Conservation (phyloP, 2,113 vertebrate genomes). For the Prolemur simus region DNA sequence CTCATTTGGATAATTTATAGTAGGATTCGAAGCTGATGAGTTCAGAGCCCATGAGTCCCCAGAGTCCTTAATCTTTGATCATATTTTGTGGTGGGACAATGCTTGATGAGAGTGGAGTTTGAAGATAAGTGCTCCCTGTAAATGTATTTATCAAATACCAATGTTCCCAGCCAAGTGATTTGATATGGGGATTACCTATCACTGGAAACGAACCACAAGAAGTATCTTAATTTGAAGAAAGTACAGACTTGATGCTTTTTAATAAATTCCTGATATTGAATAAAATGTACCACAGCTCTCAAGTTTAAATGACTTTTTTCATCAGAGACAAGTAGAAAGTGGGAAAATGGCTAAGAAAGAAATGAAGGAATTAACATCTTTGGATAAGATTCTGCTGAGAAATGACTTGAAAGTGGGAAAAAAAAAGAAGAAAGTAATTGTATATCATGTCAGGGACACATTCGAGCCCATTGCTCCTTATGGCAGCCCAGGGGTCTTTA, state of each 20-base stretch:
- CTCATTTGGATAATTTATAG: slow-evolving; percentile 85
- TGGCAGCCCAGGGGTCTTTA: background rate
- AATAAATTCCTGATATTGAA: slow-evolving; percentile 74
- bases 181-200: slow-evolving; percentile 83
- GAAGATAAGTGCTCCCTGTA: slow-evolving; percentile 81
- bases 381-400: background rate
- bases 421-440: background rate
- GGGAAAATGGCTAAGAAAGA: slow-evolving; percentile 47
- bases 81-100: slow-evolving; percentile 83
- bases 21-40: slow-evolving; percentile 80
- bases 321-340: slow-evolving; percentile 60
- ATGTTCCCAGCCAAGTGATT: slow-evolving; percentile 83
- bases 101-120: slow-evolving; percentile 80
- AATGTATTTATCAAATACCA: slow-evolving; percentile 87
- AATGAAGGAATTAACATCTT: slow-evolving; percentile 64
- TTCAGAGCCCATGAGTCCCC: slow-evolving; percentile 83
- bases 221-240: slow-evolving; percentile 84
- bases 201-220: slow-evolving; percentile 84
- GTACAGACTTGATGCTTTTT: slow-evolving; percentile 70
- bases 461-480: background rate
- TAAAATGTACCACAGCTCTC: slow-evolving; percentile 64
- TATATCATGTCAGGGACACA: background rate
- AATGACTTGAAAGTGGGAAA: background rate
- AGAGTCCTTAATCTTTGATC: slow-evolving; percentile 82
- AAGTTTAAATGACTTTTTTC: slow-evolving; percentile 73